Base-by-base conservation (phyloP, 2,888 invertebrate genomes). In the Hydroisotoma schaefferi region DNA sequence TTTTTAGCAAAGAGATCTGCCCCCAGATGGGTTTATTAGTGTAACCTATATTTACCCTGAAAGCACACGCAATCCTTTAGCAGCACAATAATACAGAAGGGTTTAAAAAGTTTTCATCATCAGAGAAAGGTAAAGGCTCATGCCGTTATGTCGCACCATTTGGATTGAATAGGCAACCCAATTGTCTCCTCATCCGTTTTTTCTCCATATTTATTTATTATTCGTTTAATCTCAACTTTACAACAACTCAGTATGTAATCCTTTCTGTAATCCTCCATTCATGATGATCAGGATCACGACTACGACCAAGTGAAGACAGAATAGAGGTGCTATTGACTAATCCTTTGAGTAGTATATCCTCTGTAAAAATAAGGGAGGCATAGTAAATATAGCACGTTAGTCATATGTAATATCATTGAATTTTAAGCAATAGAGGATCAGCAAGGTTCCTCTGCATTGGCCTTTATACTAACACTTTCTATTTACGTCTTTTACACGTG, bases 11-110 rank as follows among this genome's bases (percentile, higher is more conserved):
- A 40, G 40, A 40, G 40, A 53, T 54, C 53, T 46, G 47, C 54
- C 48, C 59, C 46, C 53, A 29, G 48, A 43, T 49, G 59, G 59
- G 38, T 55, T 54, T 61, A 70, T 70, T 67, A 63, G 59, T 61
- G 64, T 68, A 70, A 70, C 70, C 70, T 70, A 70, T 70, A 70
- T 70, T 70, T 70, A 68, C 70, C 62, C 57, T 61, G 63, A 27
- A 58, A 68, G 63, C 68, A 67, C 70, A 70, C 70, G 68, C 70
- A 68, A 68, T 68, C 59, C 46, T 43, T 44, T 40, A 23, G 8
- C 27, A 63, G 38, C 59, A 63, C 64, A 65, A n/a, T n/a, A n/a
- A n/a, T n/a, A 64, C 57, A 64, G 67, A 68, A 67, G 68, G 67
- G 64, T 67, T 65, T n/a, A n/a, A n/a, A 61, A 55, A 60, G 55